Conservation (phyloP, 1,140 invertebrate species). For the Macrostomum lignano region DNA sequence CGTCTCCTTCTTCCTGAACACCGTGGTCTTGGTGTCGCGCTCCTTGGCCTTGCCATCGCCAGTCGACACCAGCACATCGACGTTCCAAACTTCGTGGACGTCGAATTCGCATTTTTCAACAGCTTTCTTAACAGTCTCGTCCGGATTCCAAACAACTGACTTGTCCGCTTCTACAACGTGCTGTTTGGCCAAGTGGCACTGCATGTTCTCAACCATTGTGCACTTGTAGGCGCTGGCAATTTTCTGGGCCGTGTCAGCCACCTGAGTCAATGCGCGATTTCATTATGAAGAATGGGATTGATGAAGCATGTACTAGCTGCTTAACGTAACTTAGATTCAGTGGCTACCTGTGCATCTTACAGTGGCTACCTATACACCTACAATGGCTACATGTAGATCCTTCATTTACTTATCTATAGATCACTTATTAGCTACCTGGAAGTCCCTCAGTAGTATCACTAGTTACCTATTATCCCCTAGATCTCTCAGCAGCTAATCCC, state of each 20-base stretch:
- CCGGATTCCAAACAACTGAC: conserved; percentile 90
- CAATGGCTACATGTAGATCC: too few species aligned
- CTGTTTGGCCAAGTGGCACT: conserved; percentile 60
- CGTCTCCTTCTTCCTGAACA: conserved; percentile 93
- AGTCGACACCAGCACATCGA: conserved; percentile 80
- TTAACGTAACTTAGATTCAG: too few species aligned
- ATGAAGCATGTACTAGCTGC: too few species aligned
- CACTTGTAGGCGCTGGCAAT: conserved; percentile 66
- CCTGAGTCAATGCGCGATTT: too few species aligned
- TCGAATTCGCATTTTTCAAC: conserved; percentile 88
- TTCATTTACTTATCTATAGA: too few species aligned
- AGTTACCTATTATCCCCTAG: too few species aligned
- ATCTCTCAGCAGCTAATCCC: too few species aligned
- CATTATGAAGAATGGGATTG: too few species aligned
- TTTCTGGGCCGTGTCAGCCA: conserved; percentile 72
- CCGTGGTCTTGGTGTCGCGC: conserved; percentile 66
- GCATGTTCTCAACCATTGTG: conserved; percentile 86
- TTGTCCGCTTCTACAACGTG: conserved; percentile 83
- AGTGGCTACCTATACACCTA: too few species aligned
- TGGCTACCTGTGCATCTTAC: too few species aligned
- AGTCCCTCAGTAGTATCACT: too few species aligned
- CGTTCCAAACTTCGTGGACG: conserved; percentile 82
- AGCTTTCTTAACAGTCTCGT: conserved; percentile 63
- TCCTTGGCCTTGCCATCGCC: conserved; percentile 57
- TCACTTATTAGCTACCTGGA: too few species aligned